Base-by-base conservation (phyloP, 92 coral and sea anemone genomes). In the Paragorgia papillata region DNA sequence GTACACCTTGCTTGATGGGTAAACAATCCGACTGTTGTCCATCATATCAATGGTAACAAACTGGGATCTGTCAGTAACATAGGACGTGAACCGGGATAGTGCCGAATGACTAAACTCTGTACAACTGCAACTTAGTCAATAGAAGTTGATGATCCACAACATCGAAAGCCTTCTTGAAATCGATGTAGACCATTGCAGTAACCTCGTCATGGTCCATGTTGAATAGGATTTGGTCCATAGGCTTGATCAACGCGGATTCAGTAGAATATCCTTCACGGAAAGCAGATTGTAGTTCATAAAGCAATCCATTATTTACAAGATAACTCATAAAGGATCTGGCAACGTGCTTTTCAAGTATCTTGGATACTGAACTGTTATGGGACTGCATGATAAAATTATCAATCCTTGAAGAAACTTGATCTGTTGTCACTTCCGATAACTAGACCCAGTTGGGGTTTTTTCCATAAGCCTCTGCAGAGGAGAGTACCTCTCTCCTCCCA, bases 91-190 rank as follows among this genome's bases (percentile, higher is more conserved):
- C 90, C 86, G 82, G 56, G 67, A 55, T 26, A 85, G 20, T n/a
- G 79, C 59, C 17, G 64, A 24, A 21, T 69, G 35, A 62, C 75
- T n/a, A 10, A n/a, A 43, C 60, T 28, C 84, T 75, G 30, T 71
- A 78, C 20, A 79, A 41, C 33, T 69, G 35, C 18, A 79, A 62
- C 70, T 86, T 82, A 15, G 76, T 50, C 20, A 81, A 33, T 51
- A 82, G 82, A 63, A 81, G 44, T 33, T 80, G 37, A 73, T 85
- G 85, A 74, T 86, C 76, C 26, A 86, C 81, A 39, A 82, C 65
- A 76, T 83, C 87, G 50, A 87, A 83, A 55, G 87, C 90, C 51
- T 86, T 82, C 44, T 57, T 76, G 74, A 77, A 76, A 56, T 84
- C 86, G 28, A 88, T 63, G 28, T 67, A 66, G 21, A 81, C 81